Evolutionary conservation across 2,888 invertebrate species (phyloP).

Genomic region (Lycaena phlaeas): DNA sequence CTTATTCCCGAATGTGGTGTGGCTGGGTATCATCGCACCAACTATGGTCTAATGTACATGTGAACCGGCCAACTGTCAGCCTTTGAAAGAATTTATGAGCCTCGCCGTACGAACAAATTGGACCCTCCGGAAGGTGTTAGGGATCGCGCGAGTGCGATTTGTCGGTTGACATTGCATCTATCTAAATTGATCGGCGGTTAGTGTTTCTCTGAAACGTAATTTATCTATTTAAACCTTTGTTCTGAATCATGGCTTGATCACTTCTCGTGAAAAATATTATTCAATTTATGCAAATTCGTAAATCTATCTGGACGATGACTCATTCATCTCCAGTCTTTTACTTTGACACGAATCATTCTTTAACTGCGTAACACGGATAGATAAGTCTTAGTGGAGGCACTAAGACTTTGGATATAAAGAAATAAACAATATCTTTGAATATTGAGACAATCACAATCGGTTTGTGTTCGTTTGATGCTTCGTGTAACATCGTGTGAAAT

Average conservation of each 20-base stretch:
- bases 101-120: conserved; percentile 27
- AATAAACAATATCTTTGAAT: too few species aligned
- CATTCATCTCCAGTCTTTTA: neutral
- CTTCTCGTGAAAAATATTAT: too few species aligned
- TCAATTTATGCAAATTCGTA: too few species aligned
- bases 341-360: too few species aligned
- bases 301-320: too few species aligned
- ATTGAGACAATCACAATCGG: too few species aligned
- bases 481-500: too few species aligned
- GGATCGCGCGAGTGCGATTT: conserved; percentile 29
- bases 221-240: neutral
- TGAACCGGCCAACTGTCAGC: conserved; percentile 56
- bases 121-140: conserved; percentile 50
- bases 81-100: conserved; percentile 67
- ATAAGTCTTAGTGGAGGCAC: too few species aligned
- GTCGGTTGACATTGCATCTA: conserved; percentile 27
- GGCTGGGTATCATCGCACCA: conserved; percentile 30
- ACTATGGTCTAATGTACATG: conserved; percentile 45
- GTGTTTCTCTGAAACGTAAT: conserved; percentile 4
- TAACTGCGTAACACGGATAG: too few species aligned
- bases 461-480: too few species aligned
- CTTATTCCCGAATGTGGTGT: conserved; percentile 42
- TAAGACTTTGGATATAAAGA: too few species aligned
- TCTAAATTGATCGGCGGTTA: conserved; percentile 20
- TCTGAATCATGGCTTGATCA: neutral